phyloP scores from a whole-genome alignment of 1,140 invertebrate genomes.

The Heliconius nattereri region DNA sequence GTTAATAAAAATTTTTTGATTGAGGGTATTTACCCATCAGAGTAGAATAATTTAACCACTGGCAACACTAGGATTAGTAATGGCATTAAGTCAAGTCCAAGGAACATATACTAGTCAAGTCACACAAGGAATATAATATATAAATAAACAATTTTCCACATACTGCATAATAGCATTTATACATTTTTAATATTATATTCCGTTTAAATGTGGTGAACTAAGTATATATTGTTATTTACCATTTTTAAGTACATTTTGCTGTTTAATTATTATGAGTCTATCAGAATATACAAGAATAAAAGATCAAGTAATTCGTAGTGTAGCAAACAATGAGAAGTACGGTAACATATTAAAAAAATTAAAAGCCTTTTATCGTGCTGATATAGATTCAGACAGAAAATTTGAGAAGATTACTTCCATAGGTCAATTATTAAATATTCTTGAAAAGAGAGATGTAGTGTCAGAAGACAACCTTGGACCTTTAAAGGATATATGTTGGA shows the following conservation, averaged over 20 bases:
- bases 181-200: neutral
- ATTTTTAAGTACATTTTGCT: neutral
- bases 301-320: conserved; percentile 51
- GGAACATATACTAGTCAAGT: too few species aligned
- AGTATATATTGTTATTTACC: neutral
- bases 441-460: conserved; percentile 68
- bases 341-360: conserved; percentile 51
- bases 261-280: conserved; percentile 53
- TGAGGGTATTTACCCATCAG: neutral
- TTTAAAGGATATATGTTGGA: conserved; percentile 58
- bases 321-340: conserved; percentile 55
- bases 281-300: conserved; percentile 60
- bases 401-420: conserved; percentile 62
- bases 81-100: neutral
- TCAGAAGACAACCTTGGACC: conserved; percentile 64
- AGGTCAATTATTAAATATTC: conserved; percentile 57
- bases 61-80: neutral
- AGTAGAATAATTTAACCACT: neutral
- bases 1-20: neutral
- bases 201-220: neutral
- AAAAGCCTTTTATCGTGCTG: conserved; percentile 61
- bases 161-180: too few species aligned
- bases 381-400: conserved; percentile 66
- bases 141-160: too few species aligned
- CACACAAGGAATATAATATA: too few species aligned